Evolutionary conservation across 2,797 vertebrate species (phyloP), one percentile per base, ranked within the genome.

Genomic region (Sciaenops ocellatus): DNA sequence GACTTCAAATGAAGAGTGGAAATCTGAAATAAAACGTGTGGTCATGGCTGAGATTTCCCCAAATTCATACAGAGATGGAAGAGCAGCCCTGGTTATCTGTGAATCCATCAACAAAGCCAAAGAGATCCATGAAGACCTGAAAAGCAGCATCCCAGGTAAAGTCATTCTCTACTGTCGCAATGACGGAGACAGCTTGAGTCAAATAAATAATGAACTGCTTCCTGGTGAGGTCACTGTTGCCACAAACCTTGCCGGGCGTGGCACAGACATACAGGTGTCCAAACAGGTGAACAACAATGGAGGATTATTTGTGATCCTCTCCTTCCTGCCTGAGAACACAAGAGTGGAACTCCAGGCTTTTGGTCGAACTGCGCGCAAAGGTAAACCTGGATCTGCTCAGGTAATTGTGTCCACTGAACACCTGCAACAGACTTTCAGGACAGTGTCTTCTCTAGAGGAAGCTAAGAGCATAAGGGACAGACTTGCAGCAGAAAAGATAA

Each of bases 221-320:
- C 78, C 85, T 3, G 83, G 90, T 20, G 85, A 75, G 69, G 87
- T 92, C 1, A 87, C 90, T 70, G 86, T 93, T 48, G 89, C 88
- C 28, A 92, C 91, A 76, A 92, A 93, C 44, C 77, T 89, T 56
- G 71, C 80, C 1, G 78, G 68, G 0, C 62, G 47, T 46, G 79
- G 89, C 17, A 91, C 90, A 42, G 68, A 93, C 75, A 84, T 93
- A 7, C 86, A 88, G 57, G 87, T 93, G 30, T 86, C 89, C 10
- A 47, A 89, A 20, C 13, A 90, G 44, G 90, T 93, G 26, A 91
- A 85, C 54, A 54, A 65, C 1, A 88, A 67, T 52, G 86, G 90
- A 50, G 90, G 90, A 10, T 57, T 93, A n/a, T 89, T 91, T 76
- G 89, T 93, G 9, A 68, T 92, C 16, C 86, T 85, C 34, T 76